These are phyloP conservation scores for Pedionomus torquatus DNA, from an alignment of 2,113 vertebrate genomes.

Conservation along the genomic window DNA sequence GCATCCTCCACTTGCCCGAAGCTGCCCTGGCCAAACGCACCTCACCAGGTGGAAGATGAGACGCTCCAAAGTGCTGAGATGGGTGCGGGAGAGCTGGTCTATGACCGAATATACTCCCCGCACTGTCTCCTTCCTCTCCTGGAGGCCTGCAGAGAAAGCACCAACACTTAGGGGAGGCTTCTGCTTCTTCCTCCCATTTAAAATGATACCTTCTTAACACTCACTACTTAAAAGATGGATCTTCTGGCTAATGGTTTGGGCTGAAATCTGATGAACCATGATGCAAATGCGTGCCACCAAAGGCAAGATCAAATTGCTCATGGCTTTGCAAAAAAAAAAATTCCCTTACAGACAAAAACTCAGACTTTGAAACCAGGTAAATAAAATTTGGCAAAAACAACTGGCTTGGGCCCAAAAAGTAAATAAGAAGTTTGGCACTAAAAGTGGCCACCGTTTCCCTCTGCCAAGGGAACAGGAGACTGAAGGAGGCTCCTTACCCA, in stretches of 20 bases:
- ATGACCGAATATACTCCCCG: constrained; percentile 93
- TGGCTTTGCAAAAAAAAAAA: neutral
- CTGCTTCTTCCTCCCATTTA: neutral
- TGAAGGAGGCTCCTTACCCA: constrained; percentile 80
- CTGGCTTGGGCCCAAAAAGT: neutral
- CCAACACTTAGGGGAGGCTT: neutral
- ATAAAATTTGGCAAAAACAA: neutral
- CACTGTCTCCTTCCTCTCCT: constrained; percentile 92
- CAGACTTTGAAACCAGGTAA: neutral
- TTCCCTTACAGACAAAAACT: neutral
- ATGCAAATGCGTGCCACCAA: neutral
- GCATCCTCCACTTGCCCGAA: neutral
- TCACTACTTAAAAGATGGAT: neutral
- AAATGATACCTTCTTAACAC: neutral
- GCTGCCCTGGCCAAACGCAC: constrained; percentile 64
- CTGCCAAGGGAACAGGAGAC: neutral
- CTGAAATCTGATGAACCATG: neutral
- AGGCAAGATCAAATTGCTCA: fast-evolving
- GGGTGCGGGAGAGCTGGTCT: constrained; percentile 93
- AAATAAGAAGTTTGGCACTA: neutral
- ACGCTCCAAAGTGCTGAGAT: constrained; percentile 93
- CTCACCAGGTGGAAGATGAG: constrained; percentile 97
- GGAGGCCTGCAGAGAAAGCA: constrained; percentile 80
- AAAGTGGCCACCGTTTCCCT: neutral
- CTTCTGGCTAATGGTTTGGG: neutral